Base-by-base conservation (phyloP, 2,113 vertebrate species). In the Myiagra hebetior region DNA sequence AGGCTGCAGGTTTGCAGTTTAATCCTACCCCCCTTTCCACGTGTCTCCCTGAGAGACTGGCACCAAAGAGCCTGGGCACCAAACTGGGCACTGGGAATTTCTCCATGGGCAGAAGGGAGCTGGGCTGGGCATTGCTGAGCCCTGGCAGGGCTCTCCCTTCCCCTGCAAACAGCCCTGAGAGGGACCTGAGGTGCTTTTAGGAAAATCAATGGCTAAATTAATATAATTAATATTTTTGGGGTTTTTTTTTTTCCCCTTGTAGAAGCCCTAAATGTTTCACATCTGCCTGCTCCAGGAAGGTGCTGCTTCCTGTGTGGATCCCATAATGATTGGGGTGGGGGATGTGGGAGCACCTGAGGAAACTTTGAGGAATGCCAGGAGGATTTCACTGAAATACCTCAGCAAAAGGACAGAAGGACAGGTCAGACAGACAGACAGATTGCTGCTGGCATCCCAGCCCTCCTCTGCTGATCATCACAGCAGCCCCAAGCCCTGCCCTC, bases 301-400 rank as follows among this genome's bases (percentile, higher is more conserved):
- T 6, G 3, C 3, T 64, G 21, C 68, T 73, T 44, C 63, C 87
- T 12, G 17, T 2, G 49, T 5, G 55, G 37, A 21, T 42, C 44
- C 44, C n/a, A 0, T 2, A 17, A 33, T 41, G 8, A 5, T 7
- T 0, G 2, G 39, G 49, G 11, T 3, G 13, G 23, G 1, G 80
- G 55, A 21, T 41, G 56, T 19, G 46, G 22, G 24, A 59, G 35
- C 21, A 0, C 19, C 56, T 6, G 27, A 4, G 1, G 74, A 76
- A 91, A 49, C 62, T 94, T 21, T 12, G 74, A 72, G 93, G 55
- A 55, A 67, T 0, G 0, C 76, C 49, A 37, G 57, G 65, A 74
- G 86, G 6, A 23, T 82, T 27, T 37, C 37, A 31, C 5, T 4
- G 28, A 8, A 41, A 47, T 4, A 39, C 2, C 41, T 65, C 63